Evolutionary conservation across 2,888 invertebrate species (phyloP).

Genomic region (Chymomyza fuscimana): DNA sequence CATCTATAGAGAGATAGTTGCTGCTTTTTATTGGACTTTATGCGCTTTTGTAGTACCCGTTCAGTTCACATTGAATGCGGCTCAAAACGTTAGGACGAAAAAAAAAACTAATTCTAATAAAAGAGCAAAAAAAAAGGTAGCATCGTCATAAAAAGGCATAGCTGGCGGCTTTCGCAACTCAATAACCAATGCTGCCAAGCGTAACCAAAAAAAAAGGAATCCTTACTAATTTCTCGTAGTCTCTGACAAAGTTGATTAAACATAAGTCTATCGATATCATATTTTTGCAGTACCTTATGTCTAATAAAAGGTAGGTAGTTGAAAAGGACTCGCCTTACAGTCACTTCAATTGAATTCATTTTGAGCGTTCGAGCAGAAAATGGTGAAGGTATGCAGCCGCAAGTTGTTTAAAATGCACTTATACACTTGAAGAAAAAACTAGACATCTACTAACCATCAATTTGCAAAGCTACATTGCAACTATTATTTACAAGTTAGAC

Average conservation of each 20-base stretch:
- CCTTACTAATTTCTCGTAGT: conserved; percentile 55
- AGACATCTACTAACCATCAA: too few species aligned
- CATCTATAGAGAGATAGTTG: conserved; percentile 65
- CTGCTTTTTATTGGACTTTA: conserved; percentile 71
- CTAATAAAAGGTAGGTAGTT: too few species aligned
- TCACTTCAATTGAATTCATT: conserved; percentile 33
- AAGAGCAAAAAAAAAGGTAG: conserved; percentile 33
- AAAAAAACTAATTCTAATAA: conserved; percentile 11
- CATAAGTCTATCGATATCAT: conserved; percentile 56
- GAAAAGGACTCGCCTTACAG: neutral
- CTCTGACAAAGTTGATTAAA: conserved; percentile 59
- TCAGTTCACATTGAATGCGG: conserved; percentile 13
- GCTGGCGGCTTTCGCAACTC: conserved; percentile 62
- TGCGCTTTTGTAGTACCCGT: conserved; percentile 63
- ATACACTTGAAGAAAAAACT: too few species aligned
- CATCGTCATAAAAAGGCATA: conserved; percentile 64
- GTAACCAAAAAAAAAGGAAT: conserved; percentile 40
- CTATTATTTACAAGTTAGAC: too few species aligned
- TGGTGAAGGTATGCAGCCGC: conserved; percentile 20
- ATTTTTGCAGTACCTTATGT: conserved; percentile 8
- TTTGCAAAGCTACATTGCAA: too few species aligned
- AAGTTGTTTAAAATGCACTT: conserved; percentile 7
- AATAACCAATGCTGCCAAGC: conserved; percentile 47
- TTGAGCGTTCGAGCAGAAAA: conserved; percentile 46
- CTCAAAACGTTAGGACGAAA: neutral